phyloP scores from a whole-genome alignment of 2,113 vertebrate genomes.

The Uropsilus gracilis region DNA sequence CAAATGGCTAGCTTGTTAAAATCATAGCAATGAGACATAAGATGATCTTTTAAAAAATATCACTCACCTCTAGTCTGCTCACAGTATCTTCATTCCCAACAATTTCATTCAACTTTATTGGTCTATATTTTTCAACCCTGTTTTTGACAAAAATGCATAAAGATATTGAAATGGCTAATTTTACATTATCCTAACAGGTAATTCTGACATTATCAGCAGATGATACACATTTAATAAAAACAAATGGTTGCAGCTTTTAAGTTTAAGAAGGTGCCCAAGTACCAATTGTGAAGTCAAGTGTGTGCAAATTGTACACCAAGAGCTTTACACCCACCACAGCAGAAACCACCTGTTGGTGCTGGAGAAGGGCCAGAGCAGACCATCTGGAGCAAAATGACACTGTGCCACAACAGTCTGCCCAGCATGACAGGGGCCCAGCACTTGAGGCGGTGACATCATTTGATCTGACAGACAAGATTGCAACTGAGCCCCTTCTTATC shows the following conservation, averaged over 20 bases:
- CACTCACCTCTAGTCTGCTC: conserved; percentile 93
- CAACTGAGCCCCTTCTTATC: not conserved
- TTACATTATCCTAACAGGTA: not conserved
- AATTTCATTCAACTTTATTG: conserved; percentile 91
- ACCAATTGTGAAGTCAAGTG: not conserved
- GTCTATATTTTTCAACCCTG: conserved; percentile 98
- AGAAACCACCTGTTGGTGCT: conserved; percentile 7
- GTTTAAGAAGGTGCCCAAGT: not conserved
- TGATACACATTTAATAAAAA: not conserved
- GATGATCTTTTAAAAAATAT: not conserved
- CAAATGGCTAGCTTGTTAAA: not conserved
- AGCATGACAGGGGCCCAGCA: not conserved
- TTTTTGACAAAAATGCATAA: conserved; percentile 39
- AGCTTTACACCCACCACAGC: not conserved
- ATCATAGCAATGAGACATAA: not conserved
- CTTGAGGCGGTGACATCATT: not conserved
- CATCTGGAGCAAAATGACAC: not conserved
- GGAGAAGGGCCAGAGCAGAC: not conserved
- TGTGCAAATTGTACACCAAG: not conserved
- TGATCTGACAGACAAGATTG: not conserved
- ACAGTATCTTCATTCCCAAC: conserved; percentile 98
- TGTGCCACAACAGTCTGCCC: not conserved
- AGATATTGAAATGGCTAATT: not conserved
- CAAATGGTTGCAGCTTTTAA: not conserved
- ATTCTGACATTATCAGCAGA: not conserved